Evolutionary conservation across 2,113 vertebrate species (phyloP).

Genomic region (Thalassoma bifasciatum): DNA sequence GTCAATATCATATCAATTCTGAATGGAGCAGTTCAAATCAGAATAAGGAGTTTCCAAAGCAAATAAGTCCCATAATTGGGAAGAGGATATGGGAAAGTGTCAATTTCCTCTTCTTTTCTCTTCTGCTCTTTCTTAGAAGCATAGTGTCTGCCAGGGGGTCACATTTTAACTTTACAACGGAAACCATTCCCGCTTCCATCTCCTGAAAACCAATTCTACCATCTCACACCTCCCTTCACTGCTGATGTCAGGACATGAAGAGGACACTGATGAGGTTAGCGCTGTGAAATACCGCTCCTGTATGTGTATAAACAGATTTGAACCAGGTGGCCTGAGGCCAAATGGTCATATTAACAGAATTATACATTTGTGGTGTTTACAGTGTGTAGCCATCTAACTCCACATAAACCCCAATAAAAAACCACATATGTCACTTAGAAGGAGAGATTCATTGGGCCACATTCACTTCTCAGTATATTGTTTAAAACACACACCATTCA

Average conservation of each 20-base stretch:
- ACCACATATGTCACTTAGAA: constrained; percentile 11
- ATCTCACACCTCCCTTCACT: background rate
- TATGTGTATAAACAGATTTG: constrained; percentile 67
- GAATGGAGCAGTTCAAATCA: too few relatives aligned
- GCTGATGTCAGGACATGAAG: constrained; percentile 31
- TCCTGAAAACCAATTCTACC: constrained; percentile 34
- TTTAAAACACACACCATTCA: background rate
- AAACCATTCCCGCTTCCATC: constrained; percentile 30
- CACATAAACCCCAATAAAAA: constrained; percentile 49
- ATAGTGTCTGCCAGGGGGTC: background rate
- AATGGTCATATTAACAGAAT: constrained; percentile 58
- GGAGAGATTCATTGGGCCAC: background rate
- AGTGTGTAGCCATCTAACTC: constrained; percentile 22
- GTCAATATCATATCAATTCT: too few relatives aligned
- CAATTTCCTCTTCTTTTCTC: background rate
- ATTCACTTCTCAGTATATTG: background rate
- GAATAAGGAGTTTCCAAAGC: too few relatives aligned
- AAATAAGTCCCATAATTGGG: too few relatives aligned
- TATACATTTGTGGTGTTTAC: constrained; percentile 34
- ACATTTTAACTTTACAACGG: constrained; percentile 8
- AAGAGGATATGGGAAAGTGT: constrained; percentile 4
- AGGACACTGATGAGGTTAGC: constrained; percentile 60
- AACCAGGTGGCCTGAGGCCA: constrained; percentile 36
- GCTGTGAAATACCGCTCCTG: constrained; percentile 58
- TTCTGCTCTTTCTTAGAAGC: too few relatives aligned